A percentile compares a stretch with the other conserved stretches of the same genome.
Conservation (phyloP, 2,113 vertebrate species). For the Chaetorhynchus papuensis region DNA sequence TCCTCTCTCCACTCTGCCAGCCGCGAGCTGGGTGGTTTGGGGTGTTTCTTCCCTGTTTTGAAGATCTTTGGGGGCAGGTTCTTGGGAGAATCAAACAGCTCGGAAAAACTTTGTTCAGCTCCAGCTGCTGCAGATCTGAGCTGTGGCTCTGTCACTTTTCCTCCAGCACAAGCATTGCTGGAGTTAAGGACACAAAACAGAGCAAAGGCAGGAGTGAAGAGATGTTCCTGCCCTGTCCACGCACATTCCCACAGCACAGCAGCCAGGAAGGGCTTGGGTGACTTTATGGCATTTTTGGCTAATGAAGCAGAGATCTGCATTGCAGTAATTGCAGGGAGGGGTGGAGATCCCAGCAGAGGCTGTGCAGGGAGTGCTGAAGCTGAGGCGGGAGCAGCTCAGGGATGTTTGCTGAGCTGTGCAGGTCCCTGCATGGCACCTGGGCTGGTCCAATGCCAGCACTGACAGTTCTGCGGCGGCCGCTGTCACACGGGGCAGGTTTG, state of each 20-base stretch:
- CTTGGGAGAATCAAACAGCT: not conserved
- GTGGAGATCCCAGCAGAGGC: not conserved
- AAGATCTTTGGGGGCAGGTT: not conserved
- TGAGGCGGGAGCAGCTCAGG: not conserved
- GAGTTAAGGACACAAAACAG: not conserved
- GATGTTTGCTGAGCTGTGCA: fast-evolving
- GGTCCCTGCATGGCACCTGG: not conserved
- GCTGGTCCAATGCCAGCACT: not conserved
- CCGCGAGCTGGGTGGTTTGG: not conserved
- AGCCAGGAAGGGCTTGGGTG: not conserved
- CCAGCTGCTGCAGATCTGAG: not conserved
- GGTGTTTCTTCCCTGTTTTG: not conserved
- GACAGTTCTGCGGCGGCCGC: fast-evolving
- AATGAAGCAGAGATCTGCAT: not conserved
- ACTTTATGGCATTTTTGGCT: not conserved
- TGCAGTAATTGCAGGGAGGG: not conserved
- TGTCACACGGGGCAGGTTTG: fast-evolving
- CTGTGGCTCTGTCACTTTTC: not conserved
- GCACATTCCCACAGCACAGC: fast-evolving
- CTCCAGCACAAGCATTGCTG: fast-evolving
- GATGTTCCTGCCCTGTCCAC: fast-evolving
- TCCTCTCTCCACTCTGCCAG: not conserved
- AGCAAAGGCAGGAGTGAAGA: not conserved
- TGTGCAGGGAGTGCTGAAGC: not conserved
- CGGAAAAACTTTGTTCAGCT: not conserved